Evolutionary conservation across 2,888 invertebrate genomes (phyloP).

Genomic region (Chirona hameri): DNA sequence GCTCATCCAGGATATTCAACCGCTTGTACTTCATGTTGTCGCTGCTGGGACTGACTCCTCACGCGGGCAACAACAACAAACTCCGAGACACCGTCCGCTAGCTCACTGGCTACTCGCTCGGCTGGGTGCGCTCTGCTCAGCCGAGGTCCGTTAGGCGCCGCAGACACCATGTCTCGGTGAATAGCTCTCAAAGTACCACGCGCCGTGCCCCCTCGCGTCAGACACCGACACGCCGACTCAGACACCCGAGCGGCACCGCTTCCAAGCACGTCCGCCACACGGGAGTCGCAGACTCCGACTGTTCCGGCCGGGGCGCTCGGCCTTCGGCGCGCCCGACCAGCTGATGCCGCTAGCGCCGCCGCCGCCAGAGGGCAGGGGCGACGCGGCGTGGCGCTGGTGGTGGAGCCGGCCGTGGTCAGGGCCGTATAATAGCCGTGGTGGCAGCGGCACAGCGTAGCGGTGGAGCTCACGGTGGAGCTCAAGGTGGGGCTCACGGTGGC

Average conservation of each 20-base stretch:
- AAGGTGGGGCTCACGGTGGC: no score
- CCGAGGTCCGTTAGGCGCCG: background rate
- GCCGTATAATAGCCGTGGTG: background rate
- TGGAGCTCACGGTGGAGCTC: no score
- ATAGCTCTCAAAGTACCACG: background rate
- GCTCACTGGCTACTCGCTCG: no score
- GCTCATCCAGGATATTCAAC: background rate
- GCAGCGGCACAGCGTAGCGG: no score
- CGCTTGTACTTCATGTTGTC: constrained; percentile 10
- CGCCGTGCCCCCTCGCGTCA: background rate
- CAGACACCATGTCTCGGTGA: background rate
- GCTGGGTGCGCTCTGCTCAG: no score
- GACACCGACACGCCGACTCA: background rate
- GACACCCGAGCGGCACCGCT: background rate
- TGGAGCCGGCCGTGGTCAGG: background rate
- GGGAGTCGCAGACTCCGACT: background rate
- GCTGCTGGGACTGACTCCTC: background rate
- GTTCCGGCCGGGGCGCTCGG: background rate
- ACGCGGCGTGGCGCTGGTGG: background rate
- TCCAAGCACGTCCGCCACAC: background rate
- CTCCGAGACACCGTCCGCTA: no score
- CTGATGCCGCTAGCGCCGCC: background rate
- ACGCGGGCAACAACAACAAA: background rate
- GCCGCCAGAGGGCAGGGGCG: background rate
- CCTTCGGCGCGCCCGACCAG: background rate